A percentile compares a stretch with the other conserved stretches of the same genome.
Evolutionary conservation across 2,113 vertebrate species (phyloP).

Genomic region (Paraplagusia blochii): DNA sequence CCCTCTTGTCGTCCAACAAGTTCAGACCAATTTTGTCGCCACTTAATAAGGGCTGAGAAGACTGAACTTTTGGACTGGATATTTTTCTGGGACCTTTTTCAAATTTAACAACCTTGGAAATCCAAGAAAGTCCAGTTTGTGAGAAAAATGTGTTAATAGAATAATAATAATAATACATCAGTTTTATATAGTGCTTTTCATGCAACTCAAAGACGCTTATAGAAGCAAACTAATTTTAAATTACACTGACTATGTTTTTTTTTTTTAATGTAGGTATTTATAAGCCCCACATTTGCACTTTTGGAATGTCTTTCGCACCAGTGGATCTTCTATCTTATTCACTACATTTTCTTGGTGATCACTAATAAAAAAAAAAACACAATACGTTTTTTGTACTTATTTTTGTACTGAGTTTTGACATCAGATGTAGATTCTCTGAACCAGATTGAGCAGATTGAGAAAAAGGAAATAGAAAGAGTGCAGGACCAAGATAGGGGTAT

Average conservation of each 20-base stretch:
- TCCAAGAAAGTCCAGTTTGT: too few relatives aligned
- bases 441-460: slow-evolving; percentile 49
- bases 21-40: slow-evolving; percentile 56
- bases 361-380: slow-evolving; percentile 34
- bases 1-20: slow-evolving; percentile 11
- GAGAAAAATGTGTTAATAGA: too few relatives aligned
- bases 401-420: slow-evolving; percentile 25
- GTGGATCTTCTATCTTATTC: slow-evolving; percentile 1
- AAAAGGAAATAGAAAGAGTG: slow-evolving; percentile 55
- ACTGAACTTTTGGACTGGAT: slow-evolving; percentile 10
- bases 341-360: slow-evolving; percentile 3
- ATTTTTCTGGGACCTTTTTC: not conserved
- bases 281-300: not conserved
- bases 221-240: too few relatives aligned
- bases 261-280: not conserved
- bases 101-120: too few relatives aligned
- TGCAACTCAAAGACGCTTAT: too few relatives aligned
- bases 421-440: slow-evolving; percentile 39
- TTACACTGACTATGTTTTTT: too few relatives aligned
- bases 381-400: slow-evolving; percentile 22
- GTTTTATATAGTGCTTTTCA: too few relatives aligned
- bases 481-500: slow-evolving; percentile 64
- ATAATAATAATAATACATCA: too few relatives aligned
- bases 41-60: slow-evolving; percentile 73
- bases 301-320: slow-evolving; percentile 2